These are phyloP conservation scores for Eugnorisma glareosa DNA, from an alignment of 2,888 invertebrate genomes.

Conservation along the genomic window DNA sequence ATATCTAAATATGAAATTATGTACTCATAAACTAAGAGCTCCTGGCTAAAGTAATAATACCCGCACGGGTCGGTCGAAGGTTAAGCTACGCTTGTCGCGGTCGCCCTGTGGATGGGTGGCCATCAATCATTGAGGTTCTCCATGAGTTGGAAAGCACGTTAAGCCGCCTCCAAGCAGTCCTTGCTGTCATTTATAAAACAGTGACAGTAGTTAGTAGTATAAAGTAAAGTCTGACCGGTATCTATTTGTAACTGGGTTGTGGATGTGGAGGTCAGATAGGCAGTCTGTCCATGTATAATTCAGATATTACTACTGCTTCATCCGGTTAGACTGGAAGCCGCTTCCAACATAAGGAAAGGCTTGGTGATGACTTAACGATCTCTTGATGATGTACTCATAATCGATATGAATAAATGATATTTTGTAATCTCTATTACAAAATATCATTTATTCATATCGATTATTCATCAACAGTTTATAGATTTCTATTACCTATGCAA, in stretches of 20 bases:
- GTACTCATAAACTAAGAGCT: background rate
- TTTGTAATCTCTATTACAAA: too few species aligned
- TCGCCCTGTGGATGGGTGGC: background rate
- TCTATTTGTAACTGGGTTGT: background rate
- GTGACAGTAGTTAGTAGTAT: background rate
- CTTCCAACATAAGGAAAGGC: background rate
- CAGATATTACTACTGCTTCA: background rate
- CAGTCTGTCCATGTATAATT: background rate
- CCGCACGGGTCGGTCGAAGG: background rate
- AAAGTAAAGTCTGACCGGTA: background rate
- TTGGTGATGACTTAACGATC: too few species aligned
- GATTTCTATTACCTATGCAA: background rate
- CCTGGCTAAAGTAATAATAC: background rate
- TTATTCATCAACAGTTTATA: background rate
- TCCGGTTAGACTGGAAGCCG: background rate
- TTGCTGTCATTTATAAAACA: background rate
- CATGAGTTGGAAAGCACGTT: background rate
- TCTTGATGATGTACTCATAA: too few species aligned
- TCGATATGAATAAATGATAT: too few species aligned
- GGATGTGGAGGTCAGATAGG: background rate
- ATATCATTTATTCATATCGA: slow-evolving; percentile 5
- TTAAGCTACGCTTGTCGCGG: background rate
- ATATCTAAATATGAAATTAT: slow-evolving; percentile 3
- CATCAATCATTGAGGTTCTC: background rate
- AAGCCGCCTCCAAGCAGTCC: background rate